phyloP scores from a whole-genome alignment of 2,888 invertebrate species.

The Zele albiditarsus region DNA sequence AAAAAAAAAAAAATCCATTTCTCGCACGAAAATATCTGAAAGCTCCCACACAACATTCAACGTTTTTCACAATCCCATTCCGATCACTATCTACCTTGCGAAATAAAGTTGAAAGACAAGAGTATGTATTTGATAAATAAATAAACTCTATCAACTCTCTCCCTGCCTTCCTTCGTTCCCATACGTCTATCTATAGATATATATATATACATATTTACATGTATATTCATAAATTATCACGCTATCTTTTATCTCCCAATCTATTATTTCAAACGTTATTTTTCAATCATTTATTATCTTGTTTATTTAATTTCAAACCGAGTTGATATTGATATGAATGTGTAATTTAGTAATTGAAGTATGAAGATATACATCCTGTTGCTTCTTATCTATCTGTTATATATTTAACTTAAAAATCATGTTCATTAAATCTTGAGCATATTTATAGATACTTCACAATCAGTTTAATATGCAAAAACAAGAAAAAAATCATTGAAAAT shows the following conservation, averaged over 20 bases:
- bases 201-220: background rate
- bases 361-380: background rate
- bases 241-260: background rate
- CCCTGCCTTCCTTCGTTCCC: background rate
- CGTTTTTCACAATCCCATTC: slow-evolving; percentile 1
- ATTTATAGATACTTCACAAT: too few species aligned
- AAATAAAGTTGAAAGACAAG: background rate
- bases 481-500: too few species aligned
- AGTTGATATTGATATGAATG: background rate
- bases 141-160: background rate
- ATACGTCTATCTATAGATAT: background rate
- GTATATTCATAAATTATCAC: background rate
- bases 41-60: slow-evolving; percentile 9
- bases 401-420: too few species aligned
- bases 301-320: background rate
- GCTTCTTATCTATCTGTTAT: background rate
- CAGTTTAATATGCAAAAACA: too few species aligned
- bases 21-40: slow-evolving; percentile 22
- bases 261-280: background rate
- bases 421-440: too few species aligned
- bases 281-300: background rate
- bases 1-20: slow-evolving; percentile 24
- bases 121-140: background rate
- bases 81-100: background rate
- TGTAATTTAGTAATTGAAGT: background rate